Evolutionary conservation across 2,113 vertebrate genomes (phyloP), one percentile per base, ranked within the genome.

Genomic region (Dicaeum eximium): DNA sequence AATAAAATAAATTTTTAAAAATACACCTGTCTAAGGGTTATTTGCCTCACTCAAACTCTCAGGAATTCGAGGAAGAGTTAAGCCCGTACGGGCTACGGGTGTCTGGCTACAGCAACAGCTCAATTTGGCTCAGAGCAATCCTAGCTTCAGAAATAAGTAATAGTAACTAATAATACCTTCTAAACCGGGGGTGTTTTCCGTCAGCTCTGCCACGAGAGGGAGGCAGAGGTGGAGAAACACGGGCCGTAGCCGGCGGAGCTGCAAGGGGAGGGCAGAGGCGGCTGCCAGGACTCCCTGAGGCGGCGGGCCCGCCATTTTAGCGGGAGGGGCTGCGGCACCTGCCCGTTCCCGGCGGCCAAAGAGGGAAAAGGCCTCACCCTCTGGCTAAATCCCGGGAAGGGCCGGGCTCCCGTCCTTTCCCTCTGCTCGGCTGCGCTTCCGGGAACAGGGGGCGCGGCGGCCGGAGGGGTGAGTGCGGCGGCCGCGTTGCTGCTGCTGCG

Each of bases 81-180:
- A 35, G 18, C 7, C 51, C 2, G 0, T 5, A 10, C 0, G 0
- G n/a, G n/a, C n/a, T n/a, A n/a, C n/a, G n/a, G n/a, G 17, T 12
- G 33, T 33, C 13, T 2, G 1, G 6, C 27, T 35, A n/a, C 27
- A 45, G 45, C 72, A 73, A 19, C 7, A 56, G 15, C 15, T 51
- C 30, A 1, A 6, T 12, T 18, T 15, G 0, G 4, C 7, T 28
- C 10, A 28, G 17, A 74, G 8, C 30, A 56, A 47, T 3, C 3
- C 5, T 2, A 1, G 2, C 67, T 60, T 54, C 28, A 50, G 24
- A 62, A 80, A 19, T 4, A 37, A 42, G 15, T 16, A 33, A 10
- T 1, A 21, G 9, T 16, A 42, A 23, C 11, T 75, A 10, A 44
- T 3, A 23, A 30, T 3, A 9, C 5, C 6, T 23, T 28, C 4